A percentile compares a stretch with the other conserved stretches of the same genome.
Conservation (phyloP, 2,888 invertebrate species). For the Himalopsyche anomala region DNA sequence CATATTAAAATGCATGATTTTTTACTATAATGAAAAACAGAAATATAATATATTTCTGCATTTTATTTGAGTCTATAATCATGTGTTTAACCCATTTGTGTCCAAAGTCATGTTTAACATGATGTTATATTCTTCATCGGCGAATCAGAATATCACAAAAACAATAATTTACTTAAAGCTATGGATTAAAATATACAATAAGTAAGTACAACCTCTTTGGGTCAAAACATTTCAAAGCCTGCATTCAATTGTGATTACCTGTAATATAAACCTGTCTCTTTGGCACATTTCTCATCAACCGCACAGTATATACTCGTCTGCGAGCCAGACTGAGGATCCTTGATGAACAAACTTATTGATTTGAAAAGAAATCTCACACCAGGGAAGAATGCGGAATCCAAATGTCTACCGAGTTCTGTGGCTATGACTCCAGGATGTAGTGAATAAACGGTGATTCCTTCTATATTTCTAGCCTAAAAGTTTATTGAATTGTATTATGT, state of each 20-base stretch:
- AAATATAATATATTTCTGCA: too few relatives aligned
- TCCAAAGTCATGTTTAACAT: too few relatives aligned
- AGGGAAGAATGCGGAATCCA: slow-evolving; percentile 74
- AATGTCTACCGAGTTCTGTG: slow-evolving; percentile 85
- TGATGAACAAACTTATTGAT: slow-evolving; percentile 73
- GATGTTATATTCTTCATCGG: too few relatives aligned
- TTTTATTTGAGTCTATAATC: too few relatives aligned
- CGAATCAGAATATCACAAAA: too few relatives aligned
- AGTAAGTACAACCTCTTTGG: too few relatives aligned
- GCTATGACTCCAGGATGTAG: slow-evolving; percentile 85
- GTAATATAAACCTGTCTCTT: slow-evolving; percentile 80
- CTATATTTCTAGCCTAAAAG: slow-evolving; percentile 64
- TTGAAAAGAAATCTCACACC: slow-evolving; percentile 73
- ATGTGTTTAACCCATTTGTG: too few relatives aligned
- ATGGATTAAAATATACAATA: too few relatives aligned
- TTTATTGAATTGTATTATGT: not conserved
- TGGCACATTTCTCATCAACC: slow-evolving; percentile 80
- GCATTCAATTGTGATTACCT: slow-evolving; percentile 69
- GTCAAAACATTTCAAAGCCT: too few relatives aligned
- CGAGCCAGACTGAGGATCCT: slow-evolving; percentile 81
- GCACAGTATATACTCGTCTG: slow-evolving; percentile 87
- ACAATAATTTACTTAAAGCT: too few relatives aligned
- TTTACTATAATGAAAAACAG: too few relatives aligned
- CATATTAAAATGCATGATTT: too few relatives aligned
- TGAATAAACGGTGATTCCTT: slow-evolving; percentile 81